Evolutionary conservation across 2,888 invertebrate genomes (phyloP), one percentile per base, ranked within the genome.

Genomic region (Drosophila ochracea): DNA sequence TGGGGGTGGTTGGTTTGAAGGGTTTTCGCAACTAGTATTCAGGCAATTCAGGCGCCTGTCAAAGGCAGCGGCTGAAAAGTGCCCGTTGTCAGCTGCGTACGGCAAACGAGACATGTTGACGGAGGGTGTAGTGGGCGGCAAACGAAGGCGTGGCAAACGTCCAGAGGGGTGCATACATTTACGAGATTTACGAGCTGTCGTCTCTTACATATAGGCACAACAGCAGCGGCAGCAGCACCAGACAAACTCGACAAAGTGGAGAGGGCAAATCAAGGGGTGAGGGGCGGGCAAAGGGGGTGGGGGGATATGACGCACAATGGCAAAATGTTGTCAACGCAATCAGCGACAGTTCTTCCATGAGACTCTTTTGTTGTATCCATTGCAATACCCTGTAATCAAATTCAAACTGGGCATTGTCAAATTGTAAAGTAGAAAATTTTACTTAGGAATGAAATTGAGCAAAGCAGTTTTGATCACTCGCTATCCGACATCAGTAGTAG

Each of bases 261-360:
- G 21, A 21, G 43, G 28, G 57, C 11, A 37, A 10, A 67, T 57
- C 62, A 58, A 64, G 47, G 35, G 53, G 52, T 39, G 47, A 54
- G 25, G 16, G 10, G 1, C 0, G 5, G 35, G 41, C 10, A 25
- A 28, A 7, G 7, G 37, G 33, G 37, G 33, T 25, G 54, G 41
- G 49, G 49, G 47, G 68, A 68, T 31, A 16, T 79, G 90, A 76
- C 85, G 63, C 80, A 84, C 82, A 87, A 89, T 84, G 78, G 83
- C 85, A 78, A 84, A 91, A 82, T 90, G 91, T 91, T 88, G 87
- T 91, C 91, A 90, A 88, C 90, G 91, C 87, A 88, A 91, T 91
- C 85, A 85, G 89, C 78, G 70, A 69, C 78, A 68, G 82, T 82
- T 74, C 69, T 68, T 57, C 31, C 35, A 16, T 33, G n/a, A 41